phyloP scores from a whole-genome alignment of 2,797 vertebrate genomes.

The Sebastolobus altivelis region DNA sequence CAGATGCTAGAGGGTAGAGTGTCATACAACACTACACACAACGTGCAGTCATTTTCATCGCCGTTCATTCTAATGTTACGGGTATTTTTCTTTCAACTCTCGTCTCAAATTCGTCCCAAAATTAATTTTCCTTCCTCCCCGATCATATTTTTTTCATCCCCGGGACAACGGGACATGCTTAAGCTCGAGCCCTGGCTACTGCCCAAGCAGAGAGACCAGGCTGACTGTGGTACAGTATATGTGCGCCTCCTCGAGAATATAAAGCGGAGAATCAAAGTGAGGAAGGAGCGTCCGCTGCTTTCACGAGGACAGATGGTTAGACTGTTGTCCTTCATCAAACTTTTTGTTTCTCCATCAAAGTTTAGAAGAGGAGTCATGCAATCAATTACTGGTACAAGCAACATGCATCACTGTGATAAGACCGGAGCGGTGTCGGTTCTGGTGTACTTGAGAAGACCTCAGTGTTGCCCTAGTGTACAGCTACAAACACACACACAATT shows the following conservation, averaged over 20 bases:
- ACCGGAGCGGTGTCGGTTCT: not conserved
- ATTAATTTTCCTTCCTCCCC: too few species aligned
- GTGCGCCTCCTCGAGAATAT: not conserved
- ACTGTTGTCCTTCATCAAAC: constrained; percentile 21
- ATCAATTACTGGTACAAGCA: constrained; percentile 15
- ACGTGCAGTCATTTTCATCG: too few species aligned
- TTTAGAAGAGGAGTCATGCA: constrained; percentile 32
- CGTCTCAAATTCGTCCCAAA: too few species aligned
- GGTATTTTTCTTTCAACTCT: too few species aligned
- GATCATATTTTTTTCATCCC: too few species aligned
- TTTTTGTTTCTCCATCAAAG: constrained; percentile 42
- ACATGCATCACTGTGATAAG: constrained; percentile 25
- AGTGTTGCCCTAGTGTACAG: not conserved
- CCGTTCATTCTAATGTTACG: too few species aligned
- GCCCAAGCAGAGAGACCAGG: not conserved
- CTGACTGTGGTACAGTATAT: too few species aligned
- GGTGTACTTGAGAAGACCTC: constrained; percentile 7
- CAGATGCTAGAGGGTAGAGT: too few species aligned
- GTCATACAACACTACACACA: too few species aligned
- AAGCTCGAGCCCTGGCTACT: too few species aligned
- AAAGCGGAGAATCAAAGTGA: constrained; percentile 7
- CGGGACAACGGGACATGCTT: too few species aligned
- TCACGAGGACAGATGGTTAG: constrained; percentile 26
- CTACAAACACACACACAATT: not conserved
- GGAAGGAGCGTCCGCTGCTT: constrained; percentile 33